Base-by-base conservation (phyloP, 2,888 invertebrate species). In the Conistra vaccinii region DNA sequence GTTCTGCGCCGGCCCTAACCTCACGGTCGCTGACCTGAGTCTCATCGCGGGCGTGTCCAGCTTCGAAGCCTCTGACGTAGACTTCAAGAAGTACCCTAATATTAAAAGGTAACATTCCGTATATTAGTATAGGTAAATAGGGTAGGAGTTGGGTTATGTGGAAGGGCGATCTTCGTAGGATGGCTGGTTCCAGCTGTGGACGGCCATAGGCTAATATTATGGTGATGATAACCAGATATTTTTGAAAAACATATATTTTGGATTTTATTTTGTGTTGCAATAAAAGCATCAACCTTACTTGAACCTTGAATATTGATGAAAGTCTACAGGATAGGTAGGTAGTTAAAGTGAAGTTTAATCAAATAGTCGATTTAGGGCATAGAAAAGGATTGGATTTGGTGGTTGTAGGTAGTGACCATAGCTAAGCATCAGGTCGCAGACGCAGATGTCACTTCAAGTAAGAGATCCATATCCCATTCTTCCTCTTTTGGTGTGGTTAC, bases 1-100 rank as follows among this genome's bases (percentile, higher is more conserved):
- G 83, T 99, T 97, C 93, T 97, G 95, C 53, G 98, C 98, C 17
- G 98, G 98, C 26, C 96, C 97, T 76, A 96, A 96, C 76, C 94
- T 98, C 71, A 98, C 98, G 29, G 92, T 99, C 29, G 99, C 99
- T 12, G 99, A 99, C 93, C 96, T 98, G 60, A 94, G 97, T 53
- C 91, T 98, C 63, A 95, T 97, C 51, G 97, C 98, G 14, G 97
- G 97, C 12, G 97, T 98, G 17, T 97, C 98, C 66, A 98, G 97
- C 79, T 97, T 97, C 80, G 98, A 98, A 89, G 98, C 97, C 68
- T 94, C 97, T 29, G 96, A 96, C 2, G 97, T 97, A 80, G 98
- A 98, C 91, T 91, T 98, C 81, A 96, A 97, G 89, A 97, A 97
- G 88, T 98, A 97, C 94, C 93, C 97, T 65, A 98, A 98, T 88